These are phyloP conservation scores for Taurulus bubalis DNA, from an alignment of 2,113 vertebrate species.

Conservation along the genomic window DNA sequence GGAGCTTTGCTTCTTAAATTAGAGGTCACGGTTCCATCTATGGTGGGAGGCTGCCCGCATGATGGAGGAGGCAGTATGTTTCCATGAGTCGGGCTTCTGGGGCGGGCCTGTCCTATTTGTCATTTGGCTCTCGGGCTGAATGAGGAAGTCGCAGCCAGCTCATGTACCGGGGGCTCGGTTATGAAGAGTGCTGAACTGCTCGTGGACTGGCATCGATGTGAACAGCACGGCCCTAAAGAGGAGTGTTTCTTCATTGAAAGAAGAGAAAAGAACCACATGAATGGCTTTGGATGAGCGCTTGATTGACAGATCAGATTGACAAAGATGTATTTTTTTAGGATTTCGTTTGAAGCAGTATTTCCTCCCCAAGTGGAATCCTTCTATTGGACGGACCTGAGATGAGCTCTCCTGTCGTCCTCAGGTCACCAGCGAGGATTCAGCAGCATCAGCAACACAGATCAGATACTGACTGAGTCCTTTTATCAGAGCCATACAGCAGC, in stretches of 20 bases:
- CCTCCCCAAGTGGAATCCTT: no score
- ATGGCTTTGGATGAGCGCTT: no score
- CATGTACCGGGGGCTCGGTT: not conserved
- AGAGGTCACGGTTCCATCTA: slow-evolving; percentile 45
- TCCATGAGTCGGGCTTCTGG: slow-evolving; percentile 43
- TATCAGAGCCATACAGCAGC: not conserved
- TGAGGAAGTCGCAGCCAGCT: slow-evolving; percentile 22
- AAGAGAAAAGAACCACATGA: not conserved
- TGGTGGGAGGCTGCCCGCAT: slow-evolving; percentile 42
- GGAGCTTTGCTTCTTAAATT: slow-evolving; percentile 54
- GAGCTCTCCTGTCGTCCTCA: no score
- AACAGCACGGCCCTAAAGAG: no score
- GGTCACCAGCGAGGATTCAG: no score
- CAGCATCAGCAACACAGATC: not conserved
- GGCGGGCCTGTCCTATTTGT: slow-evolving; percentile 55
- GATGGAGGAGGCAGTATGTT: slow-evolving; percentile 61
- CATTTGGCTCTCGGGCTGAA: slow-evolving; percentile 40
- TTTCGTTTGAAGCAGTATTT: no score
- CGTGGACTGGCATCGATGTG: not conserved
- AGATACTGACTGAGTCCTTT: slow-evolving; percentile 17
- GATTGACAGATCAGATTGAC: no score
- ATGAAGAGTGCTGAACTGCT: no score
- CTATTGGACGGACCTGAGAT: no score
- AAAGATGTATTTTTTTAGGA: no score
- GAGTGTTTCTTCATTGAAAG: not conserved